Percentiles rank a stretch among this genome's conserved stretches.
Conservation (phyloP, 1,140 invertebrate species). For the Armadillidium nasatum region DNA sequence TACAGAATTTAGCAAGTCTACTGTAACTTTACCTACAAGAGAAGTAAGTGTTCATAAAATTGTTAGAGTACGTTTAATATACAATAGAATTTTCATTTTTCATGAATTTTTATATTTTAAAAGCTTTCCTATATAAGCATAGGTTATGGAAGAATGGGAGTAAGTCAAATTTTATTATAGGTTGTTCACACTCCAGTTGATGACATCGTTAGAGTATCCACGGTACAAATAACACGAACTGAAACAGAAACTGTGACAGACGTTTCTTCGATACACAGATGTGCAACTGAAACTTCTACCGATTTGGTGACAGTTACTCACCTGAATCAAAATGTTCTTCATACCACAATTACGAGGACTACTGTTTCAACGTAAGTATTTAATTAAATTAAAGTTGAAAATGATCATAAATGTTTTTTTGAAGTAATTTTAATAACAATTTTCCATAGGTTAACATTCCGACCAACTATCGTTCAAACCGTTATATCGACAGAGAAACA, state of each 20-base stretch:
- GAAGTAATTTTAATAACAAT: not conserved
- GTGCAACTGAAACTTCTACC: constrained; percentile 15
- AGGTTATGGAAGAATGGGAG: too few species aligned
- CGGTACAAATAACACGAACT: not conserved
- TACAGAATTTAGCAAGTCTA: constrained; percentile 23
- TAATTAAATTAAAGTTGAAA: too few species aligned
- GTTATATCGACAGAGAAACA: not conserved
- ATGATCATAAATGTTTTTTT: too few species aligned
- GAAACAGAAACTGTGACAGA: constrained; percentile 22
- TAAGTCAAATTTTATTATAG: not conserved
- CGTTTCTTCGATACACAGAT: constrained; percentile 9
- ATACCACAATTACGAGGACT: constrained; percentile 17
- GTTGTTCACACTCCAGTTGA: constrained; percentile 20
- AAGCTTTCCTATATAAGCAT: too few species aligned
- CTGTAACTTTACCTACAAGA: constrained; percentile 13
- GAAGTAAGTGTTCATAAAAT: too few species aligned
- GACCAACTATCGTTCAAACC: not conserved
- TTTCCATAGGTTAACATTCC: not conserved
- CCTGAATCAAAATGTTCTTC: constrained; percentile 18
- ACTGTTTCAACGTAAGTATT: constrained; percentile 21
- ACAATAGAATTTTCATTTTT: too few species aligned
- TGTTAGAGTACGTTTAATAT: too few species aligned
- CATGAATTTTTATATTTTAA: too few species aligned
- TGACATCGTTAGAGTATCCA: constrained; percentile 17
- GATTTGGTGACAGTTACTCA: constrained; percentile 17